These are phyloP conservation scores for Cheilosia pagana DNA, from an alignment of 2,888 invertebrate species.

Conservation along the genomic window DNA sequence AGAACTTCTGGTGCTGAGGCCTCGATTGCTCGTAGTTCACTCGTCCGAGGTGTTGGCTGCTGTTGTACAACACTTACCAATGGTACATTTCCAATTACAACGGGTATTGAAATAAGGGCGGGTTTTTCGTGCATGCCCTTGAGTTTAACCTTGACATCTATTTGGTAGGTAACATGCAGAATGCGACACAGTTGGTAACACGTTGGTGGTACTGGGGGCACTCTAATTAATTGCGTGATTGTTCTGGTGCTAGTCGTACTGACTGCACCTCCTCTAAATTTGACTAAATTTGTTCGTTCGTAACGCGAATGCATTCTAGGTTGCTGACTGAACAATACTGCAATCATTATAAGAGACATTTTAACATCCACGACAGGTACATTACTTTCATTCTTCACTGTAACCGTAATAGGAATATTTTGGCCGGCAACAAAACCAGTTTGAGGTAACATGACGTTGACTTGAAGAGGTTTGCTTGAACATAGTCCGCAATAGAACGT, in stretches of 20 bases:
- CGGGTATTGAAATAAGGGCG: conserved; percentile 77
- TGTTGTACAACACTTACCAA: conserved; percentile 76
- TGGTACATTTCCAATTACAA: conserved; percentile 82
- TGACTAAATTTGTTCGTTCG: conserved; percentile 78
- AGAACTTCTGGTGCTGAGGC: conserved; percentile 35
- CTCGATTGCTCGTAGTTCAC: not conserved
- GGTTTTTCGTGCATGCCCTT: conserved; percentile 78
- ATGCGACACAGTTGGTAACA: conserved; percentile 80
- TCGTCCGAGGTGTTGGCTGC: conserved; percentile 70
- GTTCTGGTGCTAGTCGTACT: conserved; percentile 76
- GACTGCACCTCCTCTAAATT: conserved; percentile 77
- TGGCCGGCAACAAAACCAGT: conserved; percentile 82
- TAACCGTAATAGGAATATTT: conserved; percentile 80
- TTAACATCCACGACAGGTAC: conserved; percentile 82
- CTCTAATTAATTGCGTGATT: conserved; percentile 77
- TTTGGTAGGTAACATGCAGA: conserved; percentile 80
- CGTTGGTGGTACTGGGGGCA: conserved; percentile 81
- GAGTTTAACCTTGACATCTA: conserved; percentile 79
- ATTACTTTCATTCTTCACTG: conserved; percentile 86
- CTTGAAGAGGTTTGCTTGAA: conserved; percentile 77
- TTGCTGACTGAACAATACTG: conserved; percentile 77
- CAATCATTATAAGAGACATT: conserved; percentile 78
- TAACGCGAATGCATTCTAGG: conserved; percentile 75
- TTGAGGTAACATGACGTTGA: conserved; percentile 79
- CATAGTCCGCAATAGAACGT: conserved; percentile 80